phyloP scores from a whole-genome alignment of 2,113 vertebrate genomes.

The Myiagra hebetior region DNA sequence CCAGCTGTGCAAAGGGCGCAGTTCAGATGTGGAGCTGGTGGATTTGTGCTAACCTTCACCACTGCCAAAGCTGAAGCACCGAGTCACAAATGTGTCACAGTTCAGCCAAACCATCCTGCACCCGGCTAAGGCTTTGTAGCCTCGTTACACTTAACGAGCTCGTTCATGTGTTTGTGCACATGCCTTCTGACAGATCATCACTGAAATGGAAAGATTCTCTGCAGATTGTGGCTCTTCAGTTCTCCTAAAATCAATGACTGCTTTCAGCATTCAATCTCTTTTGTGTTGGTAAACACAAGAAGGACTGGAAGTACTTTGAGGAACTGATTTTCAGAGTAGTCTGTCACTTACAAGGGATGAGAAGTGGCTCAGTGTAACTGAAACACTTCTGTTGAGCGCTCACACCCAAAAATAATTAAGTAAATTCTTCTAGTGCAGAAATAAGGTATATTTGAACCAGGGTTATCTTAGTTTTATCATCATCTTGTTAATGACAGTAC shows the following conservation, averaged over 20 bases:
- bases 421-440: not conserved
- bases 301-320: not conserved
- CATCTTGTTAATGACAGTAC: not conserved
- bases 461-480: not conserved
- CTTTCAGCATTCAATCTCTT: not conserved
- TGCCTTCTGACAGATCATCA: not conserved
- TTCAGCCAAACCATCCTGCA: not conserved
- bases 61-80: not conserved
- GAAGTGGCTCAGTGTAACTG: not conserved
- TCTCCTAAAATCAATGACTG: not conserved
- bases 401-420: not conserved
- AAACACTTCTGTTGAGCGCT: not conserved
- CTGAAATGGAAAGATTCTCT: not conserved
- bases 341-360: not conserved
- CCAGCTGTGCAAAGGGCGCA: not conserved
- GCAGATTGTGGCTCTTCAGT: not conserved
- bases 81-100: not conserved
- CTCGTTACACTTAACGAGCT: not conserved
- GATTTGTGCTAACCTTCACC: not conserved
- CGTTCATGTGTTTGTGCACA: fast-evolving
- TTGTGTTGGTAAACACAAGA: not conserved
- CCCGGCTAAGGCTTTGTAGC: not conserved
- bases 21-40: not conserved
- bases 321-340: not conserved
- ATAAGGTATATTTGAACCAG: not conserved